Evolutionary conservation across 2,888 invertebrate genomes (phyloP).

Genomic region (Polydrusus pterygomalis): DNA sequence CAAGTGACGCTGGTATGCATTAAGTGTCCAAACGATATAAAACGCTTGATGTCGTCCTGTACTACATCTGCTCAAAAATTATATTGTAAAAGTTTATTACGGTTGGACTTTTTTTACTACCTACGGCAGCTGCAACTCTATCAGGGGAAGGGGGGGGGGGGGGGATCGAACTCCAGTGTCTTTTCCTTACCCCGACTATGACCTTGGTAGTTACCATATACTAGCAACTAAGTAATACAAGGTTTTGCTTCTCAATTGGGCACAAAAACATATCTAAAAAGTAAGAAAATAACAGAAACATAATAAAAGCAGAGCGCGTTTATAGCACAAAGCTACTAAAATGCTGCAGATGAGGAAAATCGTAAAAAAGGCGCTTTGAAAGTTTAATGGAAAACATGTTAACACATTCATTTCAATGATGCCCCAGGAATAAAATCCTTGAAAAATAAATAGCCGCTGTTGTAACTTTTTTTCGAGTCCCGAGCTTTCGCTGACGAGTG

Average conservation of each 20-base stretch:
- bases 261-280: background rate
- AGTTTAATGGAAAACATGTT: conserved; percentile 54
- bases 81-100: too few species aligned
- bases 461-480: conserved; percentile 57
- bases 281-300: background rate
- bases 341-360: conserved; percentile 29
- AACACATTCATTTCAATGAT: conserved; percentile 62
- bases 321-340: conserved; percentile 24
- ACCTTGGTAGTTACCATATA: background rate
- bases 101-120: too few species aligned
- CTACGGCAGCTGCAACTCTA: too few species aligned
- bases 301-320: conserved; percentile 6
- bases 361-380: conserved; percentile 28
- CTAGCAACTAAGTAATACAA: background rate
- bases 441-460: conserved; percentile 63
- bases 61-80: too few species aligned
- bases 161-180: too few species aligned
- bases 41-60: too few species aligned
- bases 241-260: background rate
- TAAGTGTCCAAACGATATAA: too few species aligned
- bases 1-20: too few species aligned
- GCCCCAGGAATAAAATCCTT: conserved; percentile 61
- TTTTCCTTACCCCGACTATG: too few species aligned
- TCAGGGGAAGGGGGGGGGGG: too few species aligned
- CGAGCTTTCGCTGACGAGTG: conserved; percentile 68